Evolutionary conservation across 2,113 vertebrate species (phyloP).

Genomic region (Calyptommatus sinebrachiatus): DNA sequence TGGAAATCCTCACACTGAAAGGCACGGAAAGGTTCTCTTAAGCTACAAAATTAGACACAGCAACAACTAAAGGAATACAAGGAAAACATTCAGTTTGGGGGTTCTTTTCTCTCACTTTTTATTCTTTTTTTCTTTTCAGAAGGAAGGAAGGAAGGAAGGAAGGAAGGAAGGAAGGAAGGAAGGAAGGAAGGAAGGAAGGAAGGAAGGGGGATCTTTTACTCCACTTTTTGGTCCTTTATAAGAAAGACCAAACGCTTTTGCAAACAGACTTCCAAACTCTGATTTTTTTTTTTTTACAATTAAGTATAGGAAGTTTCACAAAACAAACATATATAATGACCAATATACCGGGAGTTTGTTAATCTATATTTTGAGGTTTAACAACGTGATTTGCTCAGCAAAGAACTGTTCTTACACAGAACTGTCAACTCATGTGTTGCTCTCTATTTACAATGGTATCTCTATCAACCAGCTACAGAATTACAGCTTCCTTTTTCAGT

Average conservation of each 20-base stretch:
- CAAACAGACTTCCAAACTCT: neutral
- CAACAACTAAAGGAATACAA: neutral
- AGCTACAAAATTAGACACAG: neutral
- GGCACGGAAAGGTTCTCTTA: neutral
- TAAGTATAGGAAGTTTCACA: too few relatives aligned
- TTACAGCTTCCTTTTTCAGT: too few relatives aligned
- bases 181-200: too few relatives aligned
- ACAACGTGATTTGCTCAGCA: too few relatives aligned
- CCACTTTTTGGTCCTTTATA: neutral
- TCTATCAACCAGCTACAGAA: accelerated
- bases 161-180: too few relatives aligned
- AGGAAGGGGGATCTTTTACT: neutral
- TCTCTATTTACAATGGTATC: accelerated
- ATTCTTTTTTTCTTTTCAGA: too few relatives aligned
- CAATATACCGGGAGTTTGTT: too few relatives aligned
- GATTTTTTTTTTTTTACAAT: neutral
- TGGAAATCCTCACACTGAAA: neutral
- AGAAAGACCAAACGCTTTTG: neutral
- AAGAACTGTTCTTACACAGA: neutral
- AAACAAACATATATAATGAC: neutral
- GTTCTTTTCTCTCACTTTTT: too few relatives aligned
- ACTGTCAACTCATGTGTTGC: neutral
- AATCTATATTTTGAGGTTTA: neutral
- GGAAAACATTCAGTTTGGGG: neutral
- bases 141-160: too few relatives aligned